Percentiles rank a stretch among this genome's conserved stretches.
phyloP scores from a whole-genome alignment of 2,113 vertebrate species.

The Tychaedon coryphoeus region DNA sequence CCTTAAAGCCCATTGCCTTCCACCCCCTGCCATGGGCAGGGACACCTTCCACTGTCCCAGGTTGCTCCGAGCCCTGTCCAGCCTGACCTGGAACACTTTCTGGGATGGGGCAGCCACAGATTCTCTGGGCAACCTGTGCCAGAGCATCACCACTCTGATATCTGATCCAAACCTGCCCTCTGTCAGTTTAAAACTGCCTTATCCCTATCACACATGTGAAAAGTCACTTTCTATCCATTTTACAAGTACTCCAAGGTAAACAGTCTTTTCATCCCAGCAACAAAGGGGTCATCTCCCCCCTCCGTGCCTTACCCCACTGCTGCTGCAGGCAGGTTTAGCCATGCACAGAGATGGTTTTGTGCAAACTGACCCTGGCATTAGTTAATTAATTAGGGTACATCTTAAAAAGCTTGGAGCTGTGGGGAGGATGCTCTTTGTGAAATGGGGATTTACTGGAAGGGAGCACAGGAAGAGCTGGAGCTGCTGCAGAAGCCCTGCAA shows the following conservation, averaged over 20 bases:
- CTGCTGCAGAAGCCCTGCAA: background rate
- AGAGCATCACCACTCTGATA: background rate
- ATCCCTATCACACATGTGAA: background rate
- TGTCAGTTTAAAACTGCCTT: background rate
- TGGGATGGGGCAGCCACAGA: background rate
- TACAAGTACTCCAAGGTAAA: background rate
- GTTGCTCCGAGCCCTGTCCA: background rate
- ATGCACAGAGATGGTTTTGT: background rate
- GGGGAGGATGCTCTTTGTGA: background rate
- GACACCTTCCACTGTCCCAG: background rate
- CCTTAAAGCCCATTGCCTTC: background rate
- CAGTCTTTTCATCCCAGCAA: background rate
- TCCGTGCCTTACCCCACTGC: rapidly evolving
- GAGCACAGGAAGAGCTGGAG: background rate
- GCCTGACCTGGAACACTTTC: background rate
- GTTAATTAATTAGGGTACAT: background rate
- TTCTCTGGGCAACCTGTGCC: background rate
- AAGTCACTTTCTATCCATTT: background rate
- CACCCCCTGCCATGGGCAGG: background rate
- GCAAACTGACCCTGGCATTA: background rate
- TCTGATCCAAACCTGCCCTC: background rate
- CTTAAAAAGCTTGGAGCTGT: background rate
- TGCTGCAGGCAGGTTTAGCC: background rate
- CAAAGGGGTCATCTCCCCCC: rapidly evolving
- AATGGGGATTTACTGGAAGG: background rate